These are phyloP conservation scores for Danio kyathit DNA, from an alignment of 2,797 vertebrate species.

Conservation along the genomic window DNA sequence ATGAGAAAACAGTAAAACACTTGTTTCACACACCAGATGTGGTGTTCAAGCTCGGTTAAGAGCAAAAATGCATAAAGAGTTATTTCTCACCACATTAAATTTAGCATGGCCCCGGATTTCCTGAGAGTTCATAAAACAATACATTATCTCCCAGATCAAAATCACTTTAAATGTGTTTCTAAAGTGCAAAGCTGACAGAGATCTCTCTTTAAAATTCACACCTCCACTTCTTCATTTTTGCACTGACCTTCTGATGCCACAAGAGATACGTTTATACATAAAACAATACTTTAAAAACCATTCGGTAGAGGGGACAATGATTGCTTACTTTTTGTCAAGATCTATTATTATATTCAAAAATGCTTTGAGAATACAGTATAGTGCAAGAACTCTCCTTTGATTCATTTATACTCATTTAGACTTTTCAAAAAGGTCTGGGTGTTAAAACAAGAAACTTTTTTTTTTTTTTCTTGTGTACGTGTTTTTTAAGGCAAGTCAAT, in stretches of 20 bases:
- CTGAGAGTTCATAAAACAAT: not conserved
- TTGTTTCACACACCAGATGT: slow-evolving; percentile 22
- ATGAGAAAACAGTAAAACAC: not conserved
- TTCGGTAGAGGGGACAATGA: not conserved
- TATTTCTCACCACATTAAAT: slow-evolving; percentile 10
- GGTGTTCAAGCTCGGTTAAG: not conserved
- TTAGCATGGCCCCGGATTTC: not conserved
- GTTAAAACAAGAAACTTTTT: not conserved
- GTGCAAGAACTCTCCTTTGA: not conserved
- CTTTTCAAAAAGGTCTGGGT: not conserved
- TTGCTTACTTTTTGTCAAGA: not conserved
- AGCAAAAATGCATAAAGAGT: not conserved
- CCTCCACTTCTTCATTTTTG: not conserved
- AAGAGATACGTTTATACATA: not conserved
- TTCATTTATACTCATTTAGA: too few species aligned
- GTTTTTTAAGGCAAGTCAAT: too few species aligned
- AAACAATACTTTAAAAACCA: not conserved
- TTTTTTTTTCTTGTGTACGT: too few species aligned
- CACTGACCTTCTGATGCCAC: not conserved
- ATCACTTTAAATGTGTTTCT: not conserved
- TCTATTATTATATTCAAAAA: not conserved
- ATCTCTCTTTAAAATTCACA: not conserved
- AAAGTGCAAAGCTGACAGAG: not conserved
- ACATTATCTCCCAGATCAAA: not conserved
- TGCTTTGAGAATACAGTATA: not conserved